These are phyloP conservation scores for Paramormyrops kingsleyae DNA, from an alignment of 2,113 vertebrate species.

Conservation along the genomic window DNA sequence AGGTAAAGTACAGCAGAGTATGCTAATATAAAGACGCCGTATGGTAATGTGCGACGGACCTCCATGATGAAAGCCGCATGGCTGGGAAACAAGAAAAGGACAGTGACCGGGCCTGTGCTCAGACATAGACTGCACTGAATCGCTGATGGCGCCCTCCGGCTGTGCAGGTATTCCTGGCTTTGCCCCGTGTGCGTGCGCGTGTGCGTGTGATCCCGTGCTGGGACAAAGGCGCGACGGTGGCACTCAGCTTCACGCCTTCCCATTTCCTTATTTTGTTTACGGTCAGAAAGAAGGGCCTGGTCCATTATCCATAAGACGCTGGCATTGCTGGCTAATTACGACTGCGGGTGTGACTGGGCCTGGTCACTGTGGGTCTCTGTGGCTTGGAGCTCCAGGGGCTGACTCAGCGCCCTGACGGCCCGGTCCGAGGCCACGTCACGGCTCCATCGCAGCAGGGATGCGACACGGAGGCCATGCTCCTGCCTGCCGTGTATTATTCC, in stretches of 20 bases:
- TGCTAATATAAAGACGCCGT: constrained; percentile 49
- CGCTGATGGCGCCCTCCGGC: constrained; percentile 65
- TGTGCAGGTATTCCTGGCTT: constrained; percentile 43
- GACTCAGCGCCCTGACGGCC: constrained; percentile 35
- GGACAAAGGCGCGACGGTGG: constrained; percentile 5
- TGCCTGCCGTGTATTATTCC: not conserved
- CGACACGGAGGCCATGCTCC: not conserved
- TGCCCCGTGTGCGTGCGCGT: constrained; percentile 56
- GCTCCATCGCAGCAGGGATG: constrained; percentile 37
- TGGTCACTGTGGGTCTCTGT: not conserved
- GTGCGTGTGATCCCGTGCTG: constrained; percentile 40
- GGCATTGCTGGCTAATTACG: constrained; percentile 54
- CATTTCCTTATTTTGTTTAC: constrained; percentile 67
- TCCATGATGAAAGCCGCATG: constrained; percentile 52
- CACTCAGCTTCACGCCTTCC: constrained; percentile 51
- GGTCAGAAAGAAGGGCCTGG: constrained; percentile 66
- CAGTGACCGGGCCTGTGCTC: constrained; percentile 43
- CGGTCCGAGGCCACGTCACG: constrained; percentile 40
- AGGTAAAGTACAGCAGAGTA: constrained; percentile 37
- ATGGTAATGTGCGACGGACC: constrained; percentile 38
- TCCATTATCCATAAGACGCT: constrained; percentile 67
- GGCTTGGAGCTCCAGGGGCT: not conserved
- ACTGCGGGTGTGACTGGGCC: constrained; percentile 36
- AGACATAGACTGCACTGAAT: constrained; percentile 56
- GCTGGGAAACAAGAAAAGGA: constrained; percentile 40